Evolutionary conservation across 2,113 vertebrate species (phyloP).

Genomic region (human): DNA sequence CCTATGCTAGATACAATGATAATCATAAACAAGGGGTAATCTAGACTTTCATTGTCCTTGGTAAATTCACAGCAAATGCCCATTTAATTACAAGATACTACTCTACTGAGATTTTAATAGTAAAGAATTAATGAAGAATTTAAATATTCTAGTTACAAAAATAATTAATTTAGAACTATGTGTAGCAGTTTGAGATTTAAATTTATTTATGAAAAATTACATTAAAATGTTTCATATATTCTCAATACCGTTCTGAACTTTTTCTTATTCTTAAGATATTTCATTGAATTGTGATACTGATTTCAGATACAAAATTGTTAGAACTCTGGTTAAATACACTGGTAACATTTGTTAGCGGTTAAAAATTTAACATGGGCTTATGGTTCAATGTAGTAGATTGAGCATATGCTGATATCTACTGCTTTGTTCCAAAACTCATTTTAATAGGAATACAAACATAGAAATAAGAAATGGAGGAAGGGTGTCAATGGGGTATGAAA

Average conservation of each 20-base stretch:
- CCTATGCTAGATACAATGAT: not conserved
- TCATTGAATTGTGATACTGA: not conserved
- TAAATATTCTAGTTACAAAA: not conserved
- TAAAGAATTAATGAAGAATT: not conserved
- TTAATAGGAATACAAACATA: not conserved
- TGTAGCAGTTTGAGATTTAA: not conserved
- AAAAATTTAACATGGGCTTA: not conserved
- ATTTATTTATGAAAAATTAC: not conserved
- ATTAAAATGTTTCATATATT: not conserved
- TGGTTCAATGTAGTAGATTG: not conserved
- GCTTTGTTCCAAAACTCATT: not conserved
- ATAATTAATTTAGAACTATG: not conserved
- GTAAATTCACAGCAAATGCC: not conserved
- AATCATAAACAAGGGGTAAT: not conserved
- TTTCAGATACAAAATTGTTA: slow-evolving; percentile 34
- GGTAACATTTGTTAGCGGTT: not conserved
- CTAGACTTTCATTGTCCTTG: not conserved
- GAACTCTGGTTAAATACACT: not conserved
- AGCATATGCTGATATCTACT: not conserved
- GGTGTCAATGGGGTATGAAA: not conserved
- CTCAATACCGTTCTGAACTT: not conserved
- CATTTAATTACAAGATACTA: not conserved
- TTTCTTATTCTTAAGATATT: not conserved
- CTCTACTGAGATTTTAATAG: not conserved
- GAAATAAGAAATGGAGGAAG: not conserved